These are phyloP conservation scores for Paramormyrops hopkinsi DNA, from an alignment of 2,797 vertebrate genomes.

Conservation along the genomic window DNA sequence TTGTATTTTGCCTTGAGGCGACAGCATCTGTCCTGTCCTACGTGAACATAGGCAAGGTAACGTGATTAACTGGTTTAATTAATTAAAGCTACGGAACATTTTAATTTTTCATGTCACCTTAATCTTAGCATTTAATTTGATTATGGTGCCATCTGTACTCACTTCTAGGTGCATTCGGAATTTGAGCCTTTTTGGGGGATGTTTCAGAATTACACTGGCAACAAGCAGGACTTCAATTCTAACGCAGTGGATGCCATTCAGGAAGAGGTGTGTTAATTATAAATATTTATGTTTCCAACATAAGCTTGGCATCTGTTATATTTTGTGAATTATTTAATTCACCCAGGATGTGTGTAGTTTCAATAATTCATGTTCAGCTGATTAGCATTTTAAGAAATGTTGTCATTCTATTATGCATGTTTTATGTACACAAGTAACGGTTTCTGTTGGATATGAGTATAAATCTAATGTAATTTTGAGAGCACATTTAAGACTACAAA, in stretches of 20 bases:
- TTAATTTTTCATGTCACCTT: not conserved
- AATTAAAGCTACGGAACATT: not conserved
- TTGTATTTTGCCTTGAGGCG: constrained; percentile 45
- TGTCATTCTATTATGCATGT: not conserved
- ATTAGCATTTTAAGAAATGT: not conserved
- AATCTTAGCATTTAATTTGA: not conserved
- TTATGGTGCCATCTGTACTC: not conserved
- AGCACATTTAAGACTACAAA: not conserved
- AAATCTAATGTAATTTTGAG: not conserved
- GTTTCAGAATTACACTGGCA: constrained; percentile 53
- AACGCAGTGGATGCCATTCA: constrained; percentile 47
- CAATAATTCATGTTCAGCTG: not conserved
- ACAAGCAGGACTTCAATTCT: constrained; percentile 42
- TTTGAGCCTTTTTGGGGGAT: constrained; percentile 39
- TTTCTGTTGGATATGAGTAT: not conserved
- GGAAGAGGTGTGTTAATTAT: constrained; percentile 39
- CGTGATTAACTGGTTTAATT: not conserved
- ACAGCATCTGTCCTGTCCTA: constrained; percentile 46
- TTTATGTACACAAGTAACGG: not conserved
- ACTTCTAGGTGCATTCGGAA: constrained; percentile 46
- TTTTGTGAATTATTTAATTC: not conserved
- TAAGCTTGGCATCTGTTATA: not conserved
- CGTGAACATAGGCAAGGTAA: constrained; percentile 42
- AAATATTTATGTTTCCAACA: not conserved
- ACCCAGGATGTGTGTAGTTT: not conserved